These are phyloP conservation scores for Salpingus planirostris DNA, from an alignment of 2,888 invertebrate species.

Conservation along the genomic window DNA sequence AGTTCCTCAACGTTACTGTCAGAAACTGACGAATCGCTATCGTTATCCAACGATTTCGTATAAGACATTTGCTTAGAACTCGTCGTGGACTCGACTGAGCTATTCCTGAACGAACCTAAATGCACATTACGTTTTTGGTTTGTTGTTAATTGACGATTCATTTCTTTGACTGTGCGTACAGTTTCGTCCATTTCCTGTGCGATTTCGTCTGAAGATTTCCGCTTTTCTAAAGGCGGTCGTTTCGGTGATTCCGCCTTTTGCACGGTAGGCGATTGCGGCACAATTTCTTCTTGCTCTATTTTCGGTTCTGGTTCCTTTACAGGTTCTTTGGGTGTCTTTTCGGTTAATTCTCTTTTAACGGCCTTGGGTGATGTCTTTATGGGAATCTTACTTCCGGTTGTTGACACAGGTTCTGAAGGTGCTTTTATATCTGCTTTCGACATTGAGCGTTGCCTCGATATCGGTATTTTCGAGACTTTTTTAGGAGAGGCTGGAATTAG, in stretches of 20 bases:
- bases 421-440: conserved; percentile 27
- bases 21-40: conserved; percentile 40
- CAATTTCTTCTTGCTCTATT: neutral
- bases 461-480: conserved; percentile 36
- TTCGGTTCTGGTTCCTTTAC: conserved; percentile 1
- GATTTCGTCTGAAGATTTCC: conserved; percentile 18
- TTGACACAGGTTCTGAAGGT: conserved; percentile 18
- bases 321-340: neutral
- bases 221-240: conserved; percentile 1
- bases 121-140: conserved; percentile 16
- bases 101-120: conserved; percentile 27
- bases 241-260: conserved; percentile 1
- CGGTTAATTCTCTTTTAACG: conserved; percentile 6
- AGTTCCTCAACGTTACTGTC: conserved; percentile 42
- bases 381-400: conserved; percentile 30
- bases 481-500: conserved; percentile 23
- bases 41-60: conserved; percentile 39
- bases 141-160: conserved; percentile 15
- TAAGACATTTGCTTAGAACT: conserved; percentile 38
- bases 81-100: conserved; percentile 36
- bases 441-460: conserved; percentile 31
- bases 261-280: too few relatives aligned
- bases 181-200: conserved; percentile 22
- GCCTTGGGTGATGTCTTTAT: conserved; percentile 20
- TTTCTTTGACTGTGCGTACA: conserved; percentile 22